phyloP scores from a whole-genome alignment of 2,888 invertebrate species.

The Masnerella sp. region DNA sequence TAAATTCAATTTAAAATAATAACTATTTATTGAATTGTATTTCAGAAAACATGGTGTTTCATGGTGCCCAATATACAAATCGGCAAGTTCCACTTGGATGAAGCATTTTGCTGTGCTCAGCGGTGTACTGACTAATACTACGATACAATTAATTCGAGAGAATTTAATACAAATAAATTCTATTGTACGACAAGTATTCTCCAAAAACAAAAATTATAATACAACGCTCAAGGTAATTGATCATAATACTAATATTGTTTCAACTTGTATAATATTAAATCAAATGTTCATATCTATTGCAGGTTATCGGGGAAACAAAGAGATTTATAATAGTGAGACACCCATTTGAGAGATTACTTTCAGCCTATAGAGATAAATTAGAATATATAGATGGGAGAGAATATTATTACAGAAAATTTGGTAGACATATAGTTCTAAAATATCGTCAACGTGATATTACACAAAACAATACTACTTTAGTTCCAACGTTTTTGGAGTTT shows the following conservation, averaged over 20 bases:
- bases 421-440: slow-evolving; percentile 70
- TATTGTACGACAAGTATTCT: slow-evolving; percentile 69
- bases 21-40: slow-evolving; percentile 10
- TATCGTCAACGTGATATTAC: slow-evolving; percentile 64
- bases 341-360: slow-evolving; percentile 79
- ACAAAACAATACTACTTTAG: slow-evolving; percentile 60
- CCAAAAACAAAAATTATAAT: slow-evolving; percentile 61
- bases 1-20: too few species aligned
- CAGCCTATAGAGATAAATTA: slow-evolving; percentile 80
- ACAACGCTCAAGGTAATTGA: slow-evolving; percentile 61
- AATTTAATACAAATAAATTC: slow-evolving; percentile 67
- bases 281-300: slow-evolving; percentile 34
- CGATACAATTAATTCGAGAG: slow-evolving; percentile 61
- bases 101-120: slow-evolving; percentile 70
- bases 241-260: neutral
- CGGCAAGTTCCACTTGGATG: slow-evolving; percentile 74
- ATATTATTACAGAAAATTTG: slow-evolving; percentile 73
- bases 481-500: slow-evolving; percentile 78
- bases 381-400: slow-evolving; percentile 70
- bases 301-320: slow-evolving; percentile 65
- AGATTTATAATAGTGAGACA: slow-evolving; percentile 78
- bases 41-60: slow-evolving; percentile 68
- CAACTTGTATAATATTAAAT: neutral
- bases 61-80: slow-evolving; percentile 75
- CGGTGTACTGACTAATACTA: slow-evolving; percentile 62